Evolutionary conservation across 2,888 invertebrate genomes (phyloP).

Genomic region (Branchellion lobata): DNA sequence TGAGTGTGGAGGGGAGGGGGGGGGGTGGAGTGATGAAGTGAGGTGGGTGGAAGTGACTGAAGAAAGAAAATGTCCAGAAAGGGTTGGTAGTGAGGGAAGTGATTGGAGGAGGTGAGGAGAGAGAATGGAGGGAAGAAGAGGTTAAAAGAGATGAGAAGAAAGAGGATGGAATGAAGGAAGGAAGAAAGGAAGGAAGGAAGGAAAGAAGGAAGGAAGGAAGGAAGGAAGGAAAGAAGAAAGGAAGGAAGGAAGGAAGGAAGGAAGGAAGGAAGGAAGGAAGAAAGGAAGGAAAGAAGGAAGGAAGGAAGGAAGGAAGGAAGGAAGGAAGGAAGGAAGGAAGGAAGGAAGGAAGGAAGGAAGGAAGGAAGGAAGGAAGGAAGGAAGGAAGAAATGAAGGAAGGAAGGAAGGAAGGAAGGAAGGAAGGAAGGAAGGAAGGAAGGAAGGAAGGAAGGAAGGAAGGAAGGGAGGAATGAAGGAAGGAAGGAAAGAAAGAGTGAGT

Average conservation of each 20-base stretch:
- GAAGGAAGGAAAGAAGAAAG: constrained; percentile 11
- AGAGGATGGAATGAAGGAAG: constrained; percentile 26
- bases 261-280: constrained; percentile 33
- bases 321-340: background rate
- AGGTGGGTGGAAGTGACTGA: no score
- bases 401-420: constrained; percentile 38
- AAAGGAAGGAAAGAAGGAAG: background rate
- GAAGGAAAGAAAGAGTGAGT: background rate
- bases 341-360: constrained; percentile 33
- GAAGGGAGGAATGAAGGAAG: constrained; percentile 21
- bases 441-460: constrained; percentile 42
- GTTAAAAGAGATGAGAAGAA: no score
- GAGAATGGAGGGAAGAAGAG: constrained; percentile 17
- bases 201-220: constrained; percentile 27
- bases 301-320: constrained; percentile 38
- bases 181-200: background rate
- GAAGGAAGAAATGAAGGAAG: constrained; percentile 6
- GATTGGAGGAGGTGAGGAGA: constrained; percentile 34
- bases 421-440: background rate
- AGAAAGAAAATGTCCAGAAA: constrained; percentile 37
- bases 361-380: constrained; percentile 13
- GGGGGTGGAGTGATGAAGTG: no score
- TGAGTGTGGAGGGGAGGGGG: no score
- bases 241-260: constrained; percentile 35
- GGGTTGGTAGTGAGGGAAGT: constrained; percentile 43